phyloP scores from a whole-genome alignment of 2,113 vertebrate species.

The Triplophysa tibetana region DNA sequence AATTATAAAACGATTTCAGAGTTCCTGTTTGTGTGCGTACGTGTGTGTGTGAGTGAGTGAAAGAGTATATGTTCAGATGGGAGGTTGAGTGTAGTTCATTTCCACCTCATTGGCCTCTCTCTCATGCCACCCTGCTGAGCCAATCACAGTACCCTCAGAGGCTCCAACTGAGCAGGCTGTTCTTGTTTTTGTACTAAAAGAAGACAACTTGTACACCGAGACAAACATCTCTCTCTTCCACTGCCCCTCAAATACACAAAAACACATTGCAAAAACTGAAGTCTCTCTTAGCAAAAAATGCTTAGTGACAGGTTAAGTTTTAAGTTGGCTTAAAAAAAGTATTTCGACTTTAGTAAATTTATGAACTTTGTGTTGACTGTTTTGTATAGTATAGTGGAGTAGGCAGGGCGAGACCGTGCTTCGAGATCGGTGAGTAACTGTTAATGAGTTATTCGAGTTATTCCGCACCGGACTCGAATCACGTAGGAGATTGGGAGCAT shows the following conservation, averaged over 20 bases:
- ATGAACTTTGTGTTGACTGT: too few species aligned
- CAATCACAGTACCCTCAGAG: conserved; percentile 64
- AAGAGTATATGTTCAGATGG: neutral
- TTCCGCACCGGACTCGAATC: too few species aligned
- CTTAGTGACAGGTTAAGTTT: too few species aligned
- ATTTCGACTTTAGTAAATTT: too few species aligned
- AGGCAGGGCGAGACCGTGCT: too few species aligned
- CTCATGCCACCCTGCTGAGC: conserved; percentile 61
- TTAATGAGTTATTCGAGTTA: too few species aligned
- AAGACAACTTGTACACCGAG: neutral
- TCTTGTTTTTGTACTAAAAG: conserved; percentile 20
- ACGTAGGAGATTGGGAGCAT: too few species aligned
- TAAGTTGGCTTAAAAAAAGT: too few species aligned
- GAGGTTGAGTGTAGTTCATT: conserved; percentile 60
- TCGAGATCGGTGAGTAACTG: too few species aligned
- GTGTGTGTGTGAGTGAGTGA: conserved; percentile 15
- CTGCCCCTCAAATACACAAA: conserved; percentile 10
- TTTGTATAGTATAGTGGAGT: too few species aligned
- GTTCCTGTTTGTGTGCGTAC: neutral
- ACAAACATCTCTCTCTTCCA: neutral
- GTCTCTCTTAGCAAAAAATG: neutral
- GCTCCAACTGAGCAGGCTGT: conserved; percentile 56
- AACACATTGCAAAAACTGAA: neutral
- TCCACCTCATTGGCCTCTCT: conserved; percentile 63
- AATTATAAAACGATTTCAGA: neutral